Conservation (phyloP, 2,888 invertebrate species). For the Eudasyphora cyanicolor region DNA sequence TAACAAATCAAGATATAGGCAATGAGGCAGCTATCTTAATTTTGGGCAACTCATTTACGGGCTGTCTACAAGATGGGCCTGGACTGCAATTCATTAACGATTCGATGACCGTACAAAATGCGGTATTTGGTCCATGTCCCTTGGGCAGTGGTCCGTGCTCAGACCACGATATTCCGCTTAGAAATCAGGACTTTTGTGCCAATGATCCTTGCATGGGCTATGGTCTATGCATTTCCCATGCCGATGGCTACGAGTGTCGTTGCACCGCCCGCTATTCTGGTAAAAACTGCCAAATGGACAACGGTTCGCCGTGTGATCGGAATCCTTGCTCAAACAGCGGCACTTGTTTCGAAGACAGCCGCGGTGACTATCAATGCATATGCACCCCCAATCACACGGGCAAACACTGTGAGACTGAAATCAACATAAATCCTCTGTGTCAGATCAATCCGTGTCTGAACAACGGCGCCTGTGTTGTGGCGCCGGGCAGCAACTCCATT, state of each 20-base stretch:
- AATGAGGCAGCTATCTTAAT: conserved; percentile 87
- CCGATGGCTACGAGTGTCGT: conserved; percentile 90
- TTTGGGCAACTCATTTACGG: conserved; percentile 90
- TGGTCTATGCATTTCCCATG: conserved; percentile 88
- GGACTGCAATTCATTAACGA: conserved; percentile 88
- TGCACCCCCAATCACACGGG: conserved; percentile 87
- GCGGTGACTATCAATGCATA: conserved; percentile 86
- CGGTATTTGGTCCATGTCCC: conserved; percentile 88
- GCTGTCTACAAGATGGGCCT: conserved; percentile 93
- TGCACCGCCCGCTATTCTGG: conserved; percentile 92
- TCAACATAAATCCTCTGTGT: conserved; percentile 86
- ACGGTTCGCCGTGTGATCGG: conserved; percentile 86
- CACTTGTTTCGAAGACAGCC: conserved; percentile 85
- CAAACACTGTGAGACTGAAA: conserved; percentile 86
- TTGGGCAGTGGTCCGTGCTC: conserved; percentile 86
- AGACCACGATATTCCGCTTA: conserved; percentile 81
- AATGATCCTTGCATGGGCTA: conserved; percentile 91
- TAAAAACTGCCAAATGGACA: conserved; percentile 92
- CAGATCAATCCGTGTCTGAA: conserved; percentile 89
- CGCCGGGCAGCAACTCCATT: conserved; percentile 82
- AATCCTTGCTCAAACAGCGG: conserved; percentile 88
- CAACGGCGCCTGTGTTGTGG: conserved; percentile 88
- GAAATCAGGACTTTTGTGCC: conserved; percentile 84
- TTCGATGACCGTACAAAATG: conserved; percentile 84
- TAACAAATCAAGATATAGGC: conserved; percentile 86